Percentiles rank a stretch among this genome's conserved stretches.
phyloP scores from a whole-genome alignment of 2,888 invertebrate species.

The Choristoneura rosaceana region DNA sequence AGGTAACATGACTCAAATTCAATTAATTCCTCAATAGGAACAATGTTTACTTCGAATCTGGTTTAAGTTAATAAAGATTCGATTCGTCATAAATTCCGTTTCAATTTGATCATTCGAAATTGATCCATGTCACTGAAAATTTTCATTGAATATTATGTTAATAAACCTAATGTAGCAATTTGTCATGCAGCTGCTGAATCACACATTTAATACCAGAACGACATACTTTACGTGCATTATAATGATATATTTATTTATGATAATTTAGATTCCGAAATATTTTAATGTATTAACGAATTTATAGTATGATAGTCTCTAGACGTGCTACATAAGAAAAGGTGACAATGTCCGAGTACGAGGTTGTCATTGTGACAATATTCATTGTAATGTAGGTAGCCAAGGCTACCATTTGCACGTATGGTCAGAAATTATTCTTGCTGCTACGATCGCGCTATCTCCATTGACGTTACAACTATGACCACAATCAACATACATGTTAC shows the following conservation, averaged over 20 bases:
- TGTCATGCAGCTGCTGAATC: slow-evolving; percentile 31
- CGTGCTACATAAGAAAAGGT: slow-evolving; percentile 5
- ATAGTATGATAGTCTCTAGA: background rate
- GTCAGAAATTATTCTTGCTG: slow-evolving; percentile 33
- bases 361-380: slow-evolving; percentile 20
- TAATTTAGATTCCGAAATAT: slow-evolving; percentile 2
- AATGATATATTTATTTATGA: slow-evolving; percentile 39
- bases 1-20: slow-evolving; percentile 41
- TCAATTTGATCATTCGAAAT: background rate
- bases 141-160: slow-evolving; percentile 17
- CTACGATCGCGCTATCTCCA: slow-evolving; percentile 35
- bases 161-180: slow-evolving; percentile 17
- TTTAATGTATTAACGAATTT: slow-evolving; percentile 1
- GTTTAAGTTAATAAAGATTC: slow-evolving; percentile 25
- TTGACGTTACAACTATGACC: slow-evolving; percentile 31
- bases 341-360: slow-evolving; percentile 19
- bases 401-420: slow-evolving; percentile 37
- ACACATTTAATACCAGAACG: slow-evolving; percentile 21
- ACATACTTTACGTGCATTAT: slow-evolving; percentile 46
- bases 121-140: slow-evolving; percentile 29
- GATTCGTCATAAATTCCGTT: slow-evolving; percentile 16
- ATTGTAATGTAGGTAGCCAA: slow-evolving; percentile 20
- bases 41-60: slow-evolving; percentile 20
- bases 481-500: slow-evolving; percentile 55
- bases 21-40: slow-evolving; percentile 5